Evolutionary conservation across 2,888 invertebrate genomes (phyloP).

Genomic region (Athalia rosae): DNA sequence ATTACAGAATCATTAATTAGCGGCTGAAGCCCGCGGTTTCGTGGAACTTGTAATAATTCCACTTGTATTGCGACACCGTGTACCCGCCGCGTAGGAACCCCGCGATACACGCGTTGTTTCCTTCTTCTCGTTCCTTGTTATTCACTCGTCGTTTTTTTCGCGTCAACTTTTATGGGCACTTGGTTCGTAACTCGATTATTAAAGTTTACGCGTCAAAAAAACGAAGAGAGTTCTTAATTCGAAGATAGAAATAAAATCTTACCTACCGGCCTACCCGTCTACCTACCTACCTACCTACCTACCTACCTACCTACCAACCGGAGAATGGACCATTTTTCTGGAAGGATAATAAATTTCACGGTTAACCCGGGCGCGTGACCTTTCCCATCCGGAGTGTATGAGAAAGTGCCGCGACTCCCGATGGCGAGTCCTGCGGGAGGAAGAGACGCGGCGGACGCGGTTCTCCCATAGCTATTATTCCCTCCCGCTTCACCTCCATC

Average conservation of each 20-base stretch:
- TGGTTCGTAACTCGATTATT: no score
- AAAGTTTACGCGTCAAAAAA: no score
- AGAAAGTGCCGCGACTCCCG: neutral
- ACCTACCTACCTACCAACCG: neutral
- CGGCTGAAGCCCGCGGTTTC: neutral
- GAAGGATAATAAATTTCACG: conserved; percentile 25
- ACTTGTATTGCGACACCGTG: neutral
- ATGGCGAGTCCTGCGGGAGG: neutral
- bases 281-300: neutral
- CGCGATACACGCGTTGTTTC: neutral
- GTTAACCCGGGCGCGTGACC: conserved; percentile 27
- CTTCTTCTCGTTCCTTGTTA: no score
- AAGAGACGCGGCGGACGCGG: neutral
- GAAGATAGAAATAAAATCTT: no score
- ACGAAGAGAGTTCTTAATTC: no score
- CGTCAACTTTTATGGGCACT: no score
- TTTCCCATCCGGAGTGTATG: neutral
- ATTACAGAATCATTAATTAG: conserved; percentile 17
- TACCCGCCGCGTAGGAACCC: no score
- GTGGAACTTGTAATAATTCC: neutral
- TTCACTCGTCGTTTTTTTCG: no score
- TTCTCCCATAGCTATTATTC: neutral
- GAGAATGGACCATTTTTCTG: conserved; percentile 25
- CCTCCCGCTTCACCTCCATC: neutral
- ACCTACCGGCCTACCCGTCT: no score